Evolutionary conservation across 2,113 vertebrate species (phyloP).

Genomic region (Equus quagga): DNA sequence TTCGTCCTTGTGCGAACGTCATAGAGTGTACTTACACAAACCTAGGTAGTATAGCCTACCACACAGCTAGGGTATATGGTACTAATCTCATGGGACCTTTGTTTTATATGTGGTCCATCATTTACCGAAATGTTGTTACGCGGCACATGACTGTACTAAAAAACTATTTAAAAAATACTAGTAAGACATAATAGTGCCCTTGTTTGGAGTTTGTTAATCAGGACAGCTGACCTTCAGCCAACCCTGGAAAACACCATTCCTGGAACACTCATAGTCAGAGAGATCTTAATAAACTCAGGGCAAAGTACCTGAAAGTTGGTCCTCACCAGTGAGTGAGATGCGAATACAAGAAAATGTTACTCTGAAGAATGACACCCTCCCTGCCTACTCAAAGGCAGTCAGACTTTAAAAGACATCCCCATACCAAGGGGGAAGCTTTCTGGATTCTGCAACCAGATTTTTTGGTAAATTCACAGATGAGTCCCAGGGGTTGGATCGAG

Average conservation of each 20-base stretch:
- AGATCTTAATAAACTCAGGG: neutral
- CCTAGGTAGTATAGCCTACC: no score
- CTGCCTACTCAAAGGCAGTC: neutral
- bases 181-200: neutral
- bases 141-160: no score
- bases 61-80: no score
- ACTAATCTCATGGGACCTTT: no score
- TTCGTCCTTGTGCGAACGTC: no score
- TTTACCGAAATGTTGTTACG: no score
- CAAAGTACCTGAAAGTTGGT: neutral
- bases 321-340: neutral
- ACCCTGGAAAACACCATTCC: neutral
- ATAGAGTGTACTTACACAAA: no score
- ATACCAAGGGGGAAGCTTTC: neutral
- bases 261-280: neutral
- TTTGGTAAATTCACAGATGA: neutral
- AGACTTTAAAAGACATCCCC: neutral
- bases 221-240: neutral
- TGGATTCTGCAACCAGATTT: neutral
- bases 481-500: neutral
- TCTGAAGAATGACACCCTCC: neutral
- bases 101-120: no score
- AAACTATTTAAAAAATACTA: neutral
- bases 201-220: neutral
- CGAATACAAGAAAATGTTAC: neutral